Conservation (phyloP, 2,113 vertebrate species). For the Pelodiscus sinensis region DNA sequence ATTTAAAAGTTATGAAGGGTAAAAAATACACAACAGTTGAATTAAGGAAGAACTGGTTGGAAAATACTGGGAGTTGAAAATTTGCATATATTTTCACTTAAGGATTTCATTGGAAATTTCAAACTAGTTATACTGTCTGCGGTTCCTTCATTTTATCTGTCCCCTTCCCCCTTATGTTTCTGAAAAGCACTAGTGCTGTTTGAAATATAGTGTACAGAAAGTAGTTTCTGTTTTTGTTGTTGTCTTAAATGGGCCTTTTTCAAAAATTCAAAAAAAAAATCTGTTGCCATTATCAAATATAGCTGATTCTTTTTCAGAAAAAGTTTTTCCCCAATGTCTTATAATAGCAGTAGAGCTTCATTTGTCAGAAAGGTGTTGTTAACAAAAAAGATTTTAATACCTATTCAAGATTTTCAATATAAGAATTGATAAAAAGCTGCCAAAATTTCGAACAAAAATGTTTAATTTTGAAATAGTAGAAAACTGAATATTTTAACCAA, state of each 20-base stretch:
- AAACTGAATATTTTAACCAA: not conserved
- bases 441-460: not conserved
- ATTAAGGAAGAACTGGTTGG: not conserved
- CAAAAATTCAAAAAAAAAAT: not conserved
- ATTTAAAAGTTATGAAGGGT: too few species aligned
- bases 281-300: not conserved
- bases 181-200: not conserved
- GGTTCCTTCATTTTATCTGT: not conserved
- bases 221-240: not conserved
- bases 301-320: not conserved
- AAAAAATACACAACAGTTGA: not conserved
- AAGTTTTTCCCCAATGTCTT: not conserved
- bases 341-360: not conserved
- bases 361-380: not conserved
- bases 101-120: not conserved
- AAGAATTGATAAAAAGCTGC: not conserved
- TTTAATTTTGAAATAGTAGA: not conserved
- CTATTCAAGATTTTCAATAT: not conserved
- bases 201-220: not conserved
- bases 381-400: not conserved
- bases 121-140: not conserved
- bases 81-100: rapidly evolving
- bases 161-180: not conserved
- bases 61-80: not conserved
- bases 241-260: not conserved